Evolutionary conservation across 2,113 vertebrate genomes (phyloP).

Genomic region (Passerina amoena): DNA sequence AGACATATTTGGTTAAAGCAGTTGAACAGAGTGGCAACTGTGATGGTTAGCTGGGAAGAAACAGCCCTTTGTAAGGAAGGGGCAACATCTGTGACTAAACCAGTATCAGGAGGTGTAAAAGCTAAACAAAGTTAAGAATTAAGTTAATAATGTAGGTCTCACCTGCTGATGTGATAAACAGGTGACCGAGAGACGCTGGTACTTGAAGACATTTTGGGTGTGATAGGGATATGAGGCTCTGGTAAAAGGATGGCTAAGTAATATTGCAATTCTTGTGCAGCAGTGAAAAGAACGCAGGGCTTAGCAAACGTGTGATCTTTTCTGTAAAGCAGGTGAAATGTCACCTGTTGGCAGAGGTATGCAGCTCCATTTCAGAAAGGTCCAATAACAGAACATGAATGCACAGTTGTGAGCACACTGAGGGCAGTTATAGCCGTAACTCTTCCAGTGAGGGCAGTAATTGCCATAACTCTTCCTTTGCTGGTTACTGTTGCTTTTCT

Average conservation of each 20-base stretch:
- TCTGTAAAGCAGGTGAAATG: background rate
- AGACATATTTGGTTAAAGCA: background rate
- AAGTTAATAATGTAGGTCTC: background rate
- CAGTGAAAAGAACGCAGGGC: background rate
- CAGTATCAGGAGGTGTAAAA: background rate
- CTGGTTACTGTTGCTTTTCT: background rate
- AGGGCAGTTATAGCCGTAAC: background rate
- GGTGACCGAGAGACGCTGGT: background rate
- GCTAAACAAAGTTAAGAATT: background rate
- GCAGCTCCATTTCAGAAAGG: background rate
- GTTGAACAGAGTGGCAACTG: background rate
- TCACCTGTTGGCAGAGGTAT: background rate
- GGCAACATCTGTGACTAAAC: background rate
- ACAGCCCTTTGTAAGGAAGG: background rate
- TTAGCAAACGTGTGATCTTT: background rate
- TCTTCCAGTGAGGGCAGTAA: background rate
- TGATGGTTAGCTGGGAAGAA: background rate
- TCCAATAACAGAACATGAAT: background rate
- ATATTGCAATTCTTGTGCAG: background rate
- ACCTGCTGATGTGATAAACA: background rate
- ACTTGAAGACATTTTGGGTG: background rate
- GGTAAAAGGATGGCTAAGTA: background rate
- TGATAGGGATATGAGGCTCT: background rate
- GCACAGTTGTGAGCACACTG: background rate
- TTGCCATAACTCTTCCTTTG: background rate